Evolutionary conservation across 1,140 invertebrate species (phyloP), one percentile per base, ranked within the genome.

Genomic region (Brachionus angularis): DNA sequence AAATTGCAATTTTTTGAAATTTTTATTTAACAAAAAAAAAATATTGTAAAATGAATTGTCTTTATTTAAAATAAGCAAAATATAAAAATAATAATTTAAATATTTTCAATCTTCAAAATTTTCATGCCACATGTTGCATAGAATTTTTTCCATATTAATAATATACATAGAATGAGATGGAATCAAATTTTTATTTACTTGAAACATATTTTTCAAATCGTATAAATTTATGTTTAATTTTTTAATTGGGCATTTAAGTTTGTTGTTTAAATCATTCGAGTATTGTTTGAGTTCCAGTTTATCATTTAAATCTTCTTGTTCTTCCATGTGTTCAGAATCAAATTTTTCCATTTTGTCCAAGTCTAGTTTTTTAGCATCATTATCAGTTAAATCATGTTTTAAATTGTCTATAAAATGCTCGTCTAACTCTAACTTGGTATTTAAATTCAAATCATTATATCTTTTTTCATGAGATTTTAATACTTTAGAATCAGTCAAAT

Each of bases 61-160:
- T n/a, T n/a, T n/a, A n/a, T n/a, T n/a, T n/a, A n/a, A n/a, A 52
- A 31, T 27, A 52, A 31, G 29, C 5, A 5, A n/a, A n/a, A n/a
- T n/a, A n/a, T n/a, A n/a, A n/a, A n/a, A n/a, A n/a, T n/a, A n/a
- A n/a, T n/a, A n/a, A n/a, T n/a, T n/a, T n/a, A n/a, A n/a, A n/a
- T n/a, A n/a, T n/a, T n/a, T n/a, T n/a, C n/a, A n/a, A n/a, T n/a
- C 7, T 33, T 36, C 33, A 39, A 39, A 10, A 39, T 33, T 58
- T 23, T 58, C 33, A 58, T 58, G 53, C 53, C 53, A 58, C 53
- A 58, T 58, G 23, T 36, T 39, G 21, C 53, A 39, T 27, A 67
- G 46, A 10, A 67, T 47, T 29, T 42, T 29, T 50, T 67, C 62
- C 42, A 67, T 49, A 36, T 67, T 67, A 39, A 67, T 67, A 23